Conservation (phyloP, 2,888 invertebrate species). For the Mamestra brassicae region DNA sequence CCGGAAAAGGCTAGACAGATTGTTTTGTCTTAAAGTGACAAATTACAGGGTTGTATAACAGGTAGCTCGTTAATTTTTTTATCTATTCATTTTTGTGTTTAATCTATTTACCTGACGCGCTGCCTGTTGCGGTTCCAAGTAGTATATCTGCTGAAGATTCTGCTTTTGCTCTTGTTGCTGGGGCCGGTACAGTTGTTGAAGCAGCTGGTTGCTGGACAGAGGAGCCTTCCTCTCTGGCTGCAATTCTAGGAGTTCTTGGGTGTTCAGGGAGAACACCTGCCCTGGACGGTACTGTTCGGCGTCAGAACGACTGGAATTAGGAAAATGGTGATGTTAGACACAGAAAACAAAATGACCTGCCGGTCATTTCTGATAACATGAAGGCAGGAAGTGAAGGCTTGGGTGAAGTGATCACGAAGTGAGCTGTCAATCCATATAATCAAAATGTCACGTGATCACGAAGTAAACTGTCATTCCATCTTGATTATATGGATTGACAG, state of each 20-base stretch:
- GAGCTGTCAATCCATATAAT: too few species aligned
- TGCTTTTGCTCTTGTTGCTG: constrained; percentile 84
- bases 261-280: constrained; percentile 86
- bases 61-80: too few species aligned
- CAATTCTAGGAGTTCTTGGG: constrained; percentile 84
- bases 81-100: background rate
- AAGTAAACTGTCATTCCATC: too few species aligned
- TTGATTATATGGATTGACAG: too few species aligned
- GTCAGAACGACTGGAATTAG: constrained; percentile 75
- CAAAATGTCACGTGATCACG: too few species aligned
- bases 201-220: constrained; percentile 75
- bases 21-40: too few species aligned
- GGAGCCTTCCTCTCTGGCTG: constrained; percentile 87
- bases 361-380: too few species aligned
- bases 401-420: too few species aligned
- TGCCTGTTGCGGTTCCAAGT: constrained; percentile 80
- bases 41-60: too few species aligned
- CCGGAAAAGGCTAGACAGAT: too few species aligned
- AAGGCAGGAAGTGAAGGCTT: too few species aligned
- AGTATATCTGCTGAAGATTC: constrained; percentile 84
- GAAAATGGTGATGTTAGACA: background rate
- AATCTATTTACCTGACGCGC: constrained; percentile 76
- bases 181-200: constrained; percentile 83
- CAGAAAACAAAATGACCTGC: too few species aligned
- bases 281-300: constrained; percentile 85